These are phyloP conservation scores for Aplocera efformata DNA, from an alignment of 2,888 invertebrate genomes.

Conservation along the genomic window DNA sequence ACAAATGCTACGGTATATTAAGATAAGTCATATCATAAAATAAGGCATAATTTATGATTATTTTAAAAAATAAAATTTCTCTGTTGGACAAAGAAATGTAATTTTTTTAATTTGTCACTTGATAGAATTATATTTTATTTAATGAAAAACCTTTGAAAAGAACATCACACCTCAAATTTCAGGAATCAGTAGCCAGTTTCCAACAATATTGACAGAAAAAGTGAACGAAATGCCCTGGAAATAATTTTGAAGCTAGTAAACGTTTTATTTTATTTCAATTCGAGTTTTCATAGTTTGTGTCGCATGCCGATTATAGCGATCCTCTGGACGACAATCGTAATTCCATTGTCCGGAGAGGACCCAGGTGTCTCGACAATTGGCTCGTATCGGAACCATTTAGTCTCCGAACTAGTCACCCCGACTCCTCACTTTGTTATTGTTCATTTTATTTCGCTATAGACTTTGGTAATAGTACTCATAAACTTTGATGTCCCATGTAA, in stretches of 20 bases:
- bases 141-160: too few relatives aligned
- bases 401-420: constrained; percentile 12
- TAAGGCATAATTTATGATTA: too few relatives aligned
- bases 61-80: too few relatives aligned
- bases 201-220: too few relatives aligned
- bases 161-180: too few relatives aligned
- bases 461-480: constrained; percentile 1
- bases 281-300: background rate
- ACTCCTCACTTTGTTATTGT: constrained; percentile 13
- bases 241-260: background rate
- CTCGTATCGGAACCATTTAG: constrained; percentile 14
- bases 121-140: too few relatives aligned
- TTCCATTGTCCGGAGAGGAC: constrained; percentile 12
- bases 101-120: too few relatives aligned
- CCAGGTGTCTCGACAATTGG: constrained; percentile 16
- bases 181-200: too few relatives aligned
- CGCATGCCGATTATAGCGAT: constrained; percentile 13
- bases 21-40: too few relatives aligned
- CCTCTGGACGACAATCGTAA: constrained; percentile 15
- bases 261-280: constrained; percentile 1
- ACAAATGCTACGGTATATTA: too few relatives aligned
- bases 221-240: background rate
- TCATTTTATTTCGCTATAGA: constrained; percentile 5
- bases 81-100: too few relatives aligned
- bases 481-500: too few relatives aligned